Conservation (phyloP, 2,797 vertebrate genomes). For the Poecilia picta region DNA sequence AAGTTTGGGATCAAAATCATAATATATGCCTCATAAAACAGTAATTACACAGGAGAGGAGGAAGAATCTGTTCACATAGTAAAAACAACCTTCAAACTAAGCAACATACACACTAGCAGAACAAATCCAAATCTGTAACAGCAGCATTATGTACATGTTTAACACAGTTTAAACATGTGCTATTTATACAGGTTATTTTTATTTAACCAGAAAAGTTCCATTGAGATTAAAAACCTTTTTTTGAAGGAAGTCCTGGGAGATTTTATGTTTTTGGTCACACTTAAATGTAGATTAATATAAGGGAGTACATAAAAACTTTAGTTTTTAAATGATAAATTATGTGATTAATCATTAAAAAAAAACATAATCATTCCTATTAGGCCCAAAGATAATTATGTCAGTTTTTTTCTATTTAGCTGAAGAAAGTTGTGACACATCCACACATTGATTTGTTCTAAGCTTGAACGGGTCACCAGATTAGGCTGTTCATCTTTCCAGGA, state of each 20-base stretch:
- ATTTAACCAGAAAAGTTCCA: too few species aligned
- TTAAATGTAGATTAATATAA: background rate
- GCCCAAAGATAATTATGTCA: too few species aligned
- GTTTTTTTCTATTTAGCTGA: too few species aligned
- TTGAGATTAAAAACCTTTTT: too few species aligned
- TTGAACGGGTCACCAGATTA: background rate
- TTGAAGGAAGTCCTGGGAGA: too few species aligned
- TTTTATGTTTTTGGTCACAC: background rate
- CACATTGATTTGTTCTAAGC: too few species aligned
- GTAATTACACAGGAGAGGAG: slow-evolving; percentile 6
- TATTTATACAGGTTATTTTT: background rate
- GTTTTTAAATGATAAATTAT: background rate
- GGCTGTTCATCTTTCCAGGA: background rate
- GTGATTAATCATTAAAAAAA: background rate
- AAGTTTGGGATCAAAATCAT: background rate
- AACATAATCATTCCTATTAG: too few species aligned
- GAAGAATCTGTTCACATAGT: background rate
- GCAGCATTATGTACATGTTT: background rate
- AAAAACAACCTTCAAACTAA: background rate
- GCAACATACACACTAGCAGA: background rate
- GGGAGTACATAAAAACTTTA: background rate
- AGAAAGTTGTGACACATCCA: too few species aligned
- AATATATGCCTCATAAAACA: background rate
- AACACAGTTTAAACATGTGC: background rate
- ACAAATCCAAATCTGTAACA: background rate